Base-by-base conservation (phyloP, 2,797 vertebrate genomes). In the Phrynocephalus forsythii region DNA sequence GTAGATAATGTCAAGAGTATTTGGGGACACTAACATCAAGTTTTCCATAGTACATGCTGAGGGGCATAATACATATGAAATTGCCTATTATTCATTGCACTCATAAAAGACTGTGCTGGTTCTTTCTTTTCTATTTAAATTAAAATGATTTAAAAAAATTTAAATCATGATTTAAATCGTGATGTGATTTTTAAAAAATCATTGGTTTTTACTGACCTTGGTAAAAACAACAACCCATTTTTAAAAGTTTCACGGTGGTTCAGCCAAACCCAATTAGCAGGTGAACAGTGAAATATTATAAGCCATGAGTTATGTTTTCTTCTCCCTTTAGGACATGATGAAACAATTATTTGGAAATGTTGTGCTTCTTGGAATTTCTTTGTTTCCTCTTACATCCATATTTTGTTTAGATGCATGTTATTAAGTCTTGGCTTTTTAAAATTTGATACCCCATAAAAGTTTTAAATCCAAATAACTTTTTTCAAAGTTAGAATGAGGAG, bases 321-420 rank as follows among this genome's bases (percentile, higher is more conserved):
- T 76, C 20, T 48, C 38, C 22, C 0, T 72, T 68, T 50, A 82
- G 20, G 28, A 50, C 66, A 13, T 44, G 2, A 6, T 76, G 72
- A 82, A 82, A 52, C 30, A 87, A 66, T 66, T 22, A 81, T 86
- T 79, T 73, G 18, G 66, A 52, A n/a, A 28, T 20, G n/a, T 78
- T 5, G 28, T 66, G 0, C 9, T 67, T 87, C 48, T 67, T 67
- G 20, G 38, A 24, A 73, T 68, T 8, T 22, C n/a, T 33, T 18
- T 8, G 63, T 79, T 6, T 72, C 38, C 48, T 69, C 38, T 50
- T 30, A 81, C 22, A 50, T 75, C 48, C 30, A 67, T 20, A 77
- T 77, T 77, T 76, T 33, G 20, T 28, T 33, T 50, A 69, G 72
- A 77, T 68, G 44, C 67, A 82, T 78, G 13, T 52, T 26, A 13